Percentiles rank a stretch among this genome's conserved stretches.
These are phyloP conservation scores for Apis florea DNA, from an alignment of 1,140 invertebrate genomes.

Conservation along the genomic window DNA sequence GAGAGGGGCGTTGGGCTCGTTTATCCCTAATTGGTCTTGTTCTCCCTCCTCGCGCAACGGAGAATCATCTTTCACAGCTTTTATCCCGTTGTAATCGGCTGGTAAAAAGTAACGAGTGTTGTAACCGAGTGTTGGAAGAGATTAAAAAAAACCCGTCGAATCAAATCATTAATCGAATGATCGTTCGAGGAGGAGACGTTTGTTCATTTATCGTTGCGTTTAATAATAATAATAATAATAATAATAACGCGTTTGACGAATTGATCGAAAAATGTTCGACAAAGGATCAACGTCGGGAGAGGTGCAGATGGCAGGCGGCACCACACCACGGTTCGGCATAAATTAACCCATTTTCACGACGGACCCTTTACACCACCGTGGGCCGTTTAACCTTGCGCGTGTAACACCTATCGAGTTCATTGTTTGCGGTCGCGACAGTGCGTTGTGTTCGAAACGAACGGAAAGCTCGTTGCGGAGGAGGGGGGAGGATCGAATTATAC, in stretches of 20 bases:
- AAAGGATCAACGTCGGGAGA: slow-evolving; percentile 8
- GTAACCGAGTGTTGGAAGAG: too few relatives aligned
- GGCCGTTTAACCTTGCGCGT: slow-evolving; percentile 52
- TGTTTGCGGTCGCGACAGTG: slow-evolving; percentile 57
- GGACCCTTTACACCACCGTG: slow-evolving; percentile 51
- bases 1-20: not conserved
- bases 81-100: not conserved
- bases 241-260: not conserved
- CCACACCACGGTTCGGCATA: slow-evolving; percentile 49
- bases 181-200: too few relatives aligned
- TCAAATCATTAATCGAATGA: too few relatives aligned
- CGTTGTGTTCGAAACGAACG: slow-evolving; percentile 23
- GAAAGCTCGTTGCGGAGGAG: slow-evolving; percentile 24
- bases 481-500: slow-evolving; percentile 57
- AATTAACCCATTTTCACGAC: slow-evolving; percentile 67
- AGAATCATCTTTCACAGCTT: slow-evolving; percentile 26
- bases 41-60: not conserved
- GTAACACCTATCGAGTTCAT: slow-evolving; percentile 54
- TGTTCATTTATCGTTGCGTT: not conserved
- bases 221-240: not conserved
- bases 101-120: slow-evolving; percentile 21
- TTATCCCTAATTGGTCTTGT: slow-evolving; percentile 6
- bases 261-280: not conserved
- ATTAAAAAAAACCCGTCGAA: too few relatives aligned
- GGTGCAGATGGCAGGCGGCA: slow-evolving; percentile 20